Conservation (phyloP, 2,113 vertebrate species). For the Rhagologus leucostigma region DNA sequence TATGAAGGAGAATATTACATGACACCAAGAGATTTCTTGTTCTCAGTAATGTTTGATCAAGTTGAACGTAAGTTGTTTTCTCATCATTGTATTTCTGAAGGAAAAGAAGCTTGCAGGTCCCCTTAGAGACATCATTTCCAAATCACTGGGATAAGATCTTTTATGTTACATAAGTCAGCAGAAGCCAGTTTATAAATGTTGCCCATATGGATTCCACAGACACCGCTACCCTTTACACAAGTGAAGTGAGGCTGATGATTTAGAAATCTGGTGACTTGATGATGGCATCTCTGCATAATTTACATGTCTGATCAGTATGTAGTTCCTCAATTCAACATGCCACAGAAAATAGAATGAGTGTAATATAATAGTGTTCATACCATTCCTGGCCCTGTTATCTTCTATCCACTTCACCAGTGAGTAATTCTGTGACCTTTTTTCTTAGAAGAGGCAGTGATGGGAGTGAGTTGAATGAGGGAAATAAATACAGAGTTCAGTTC, state of each 20-base stretch:
- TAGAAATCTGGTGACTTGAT: neutral
- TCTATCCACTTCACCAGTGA: neutral
- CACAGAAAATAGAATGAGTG: neutral
- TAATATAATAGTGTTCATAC: neutral
- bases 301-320: neutral
- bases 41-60: slow-evolving; percentile 89
- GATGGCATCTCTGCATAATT: neutral
- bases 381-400: neutral
- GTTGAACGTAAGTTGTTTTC: slow-evolving; percentile 82
- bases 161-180: neutral
- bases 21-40: slow-evolving; percentile 96
- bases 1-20: slow-evolving; percentile 89
- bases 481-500: neutral
- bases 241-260: neutral
- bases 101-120: neutral
- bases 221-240: neutral
- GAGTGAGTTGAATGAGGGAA: neutral
- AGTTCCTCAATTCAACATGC: neutral
- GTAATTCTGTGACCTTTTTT: neutral
- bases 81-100: neutral
- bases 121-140: neutral
- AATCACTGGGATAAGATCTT: neutral
- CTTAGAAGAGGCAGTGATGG: neutral
- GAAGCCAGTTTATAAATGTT: neutral
- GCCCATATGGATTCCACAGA: neutral